phyloP scores from a whole-genome alignment of 2,113 vertebrate species.

The Psilopsiagon aurifrons region DNA sequence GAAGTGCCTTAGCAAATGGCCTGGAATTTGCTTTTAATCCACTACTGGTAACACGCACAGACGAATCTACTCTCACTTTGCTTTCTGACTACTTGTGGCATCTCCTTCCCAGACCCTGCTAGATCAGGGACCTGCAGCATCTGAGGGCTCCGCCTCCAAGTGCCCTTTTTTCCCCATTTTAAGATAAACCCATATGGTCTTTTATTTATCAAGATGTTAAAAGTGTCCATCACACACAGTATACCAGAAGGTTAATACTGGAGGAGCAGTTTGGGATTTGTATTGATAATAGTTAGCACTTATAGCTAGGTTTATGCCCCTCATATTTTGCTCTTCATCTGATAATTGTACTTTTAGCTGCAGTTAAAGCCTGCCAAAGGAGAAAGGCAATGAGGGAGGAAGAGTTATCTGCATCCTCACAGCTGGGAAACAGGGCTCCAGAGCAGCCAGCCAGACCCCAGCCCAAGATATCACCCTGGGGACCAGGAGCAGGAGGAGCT shows the following conservation, averaged over 20 bases:
- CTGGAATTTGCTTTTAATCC: neutral
- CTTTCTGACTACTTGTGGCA: neutral
- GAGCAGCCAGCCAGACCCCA: neutral
- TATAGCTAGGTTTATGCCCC: neutral
- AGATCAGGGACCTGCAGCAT: neutral
- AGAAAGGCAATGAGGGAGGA: neutral
- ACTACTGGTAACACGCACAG: neutral
- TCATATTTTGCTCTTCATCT: neutral
- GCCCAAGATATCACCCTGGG: neutral
- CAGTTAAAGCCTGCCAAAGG: neutral
- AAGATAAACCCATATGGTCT: fast-evolving
- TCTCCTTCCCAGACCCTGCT: neutral
- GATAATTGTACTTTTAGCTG: neutral
- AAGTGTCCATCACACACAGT: neutral
- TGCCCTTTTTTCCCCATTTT: neutral
- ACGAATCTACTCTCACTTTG: neutral
- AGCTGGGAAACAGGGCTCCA: neutral
- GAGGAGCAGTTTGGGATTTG: neutral
- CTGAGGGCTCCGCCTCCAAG: neutral
- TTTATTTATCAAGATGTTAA: neutral
- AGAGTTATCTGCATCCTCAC: neutral
- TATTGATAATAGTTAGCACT: neutral
- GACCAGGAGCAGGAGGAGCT: neutral
- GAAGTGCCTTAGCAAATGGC: neutral
- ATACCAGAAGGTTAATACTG: neutral